phyloP scores from a whole-genome alignment of 2,888 invertebrate genomes.

The Petrophora chlorosata region DNA sequence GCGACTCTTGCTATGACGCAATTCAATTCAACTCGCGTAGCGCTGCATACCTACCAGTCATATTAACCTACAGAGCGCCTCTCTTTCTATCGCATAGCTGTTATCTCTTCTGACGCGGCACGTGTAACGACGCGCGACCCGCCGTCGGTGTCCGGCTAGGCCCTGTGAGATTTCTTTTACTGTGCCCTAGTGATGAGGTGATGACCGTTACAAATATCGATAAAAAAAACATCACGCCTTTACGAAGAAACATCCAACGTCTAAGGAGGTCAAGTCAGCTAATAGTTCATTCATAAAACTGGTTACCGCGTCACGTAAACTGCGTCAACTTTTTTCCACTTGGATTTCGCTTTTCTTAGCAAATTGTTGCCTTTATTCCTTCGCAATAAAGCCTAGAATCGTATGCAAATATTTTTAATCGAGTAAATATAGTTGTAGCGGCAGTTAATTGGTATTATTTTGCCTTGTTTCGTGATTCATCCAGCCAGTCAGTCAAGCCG shows the following conservation, averaged over 20 bases:
- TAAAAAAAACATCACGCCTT: slow-evolving; percentile 12
- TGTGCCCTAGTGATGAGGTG: slow-evolving; percentile 17
- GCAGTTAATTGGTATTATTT: slow-evolving; percentile 77
- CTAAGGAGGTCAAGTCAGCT: slow-evolving; percentile 35
- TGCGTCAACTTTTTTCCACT: slow-evolving; percentile 49
- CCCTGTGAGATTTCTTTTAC: too few relatives aligned
- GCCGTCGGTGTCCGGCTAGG: too few relatives aligned
- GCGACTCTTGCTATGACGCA: too few relatives aligned
- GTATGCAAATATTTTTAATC: slow-evolving; percentile 48
- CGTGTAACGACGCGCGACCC: too few relatives aligned
- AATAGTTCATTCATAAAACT: slow-evolving; percentile 59
- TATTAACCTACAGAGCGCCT: too few relatives aligned
- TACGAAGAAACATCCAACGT: slow-evolving; percentile 13
- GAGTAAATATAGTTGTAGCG: slow-evolving; percentile 53
- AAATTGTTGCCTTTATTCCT: slow-evolving; percentile 37
- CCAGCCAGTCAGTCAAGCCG: slow-evolving; percentile 67
- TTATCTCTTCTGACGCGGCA: too few relatives aligned
- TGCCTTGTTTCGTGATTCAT: slow-evolving; percentile 76
- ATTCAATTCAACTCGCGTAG: too few relatives aligned
- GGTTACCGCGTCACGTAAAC: slow-evolving; percentile 51
- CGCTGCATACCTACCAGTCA: too few relatives aligned
- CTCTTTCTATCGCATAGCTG: too few relatives aligned
- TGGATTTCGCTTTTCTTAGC: slow-evolving; percentile 16
- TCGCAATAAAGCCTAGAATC: slow-evolving; percentile 50
- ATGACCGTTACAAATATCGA: slow-evolving; percentile 4